Evolutionary conservation across 2,113 vertebrate species (phyloP).

Genomic region (Charadrius vociferus): DNA sequence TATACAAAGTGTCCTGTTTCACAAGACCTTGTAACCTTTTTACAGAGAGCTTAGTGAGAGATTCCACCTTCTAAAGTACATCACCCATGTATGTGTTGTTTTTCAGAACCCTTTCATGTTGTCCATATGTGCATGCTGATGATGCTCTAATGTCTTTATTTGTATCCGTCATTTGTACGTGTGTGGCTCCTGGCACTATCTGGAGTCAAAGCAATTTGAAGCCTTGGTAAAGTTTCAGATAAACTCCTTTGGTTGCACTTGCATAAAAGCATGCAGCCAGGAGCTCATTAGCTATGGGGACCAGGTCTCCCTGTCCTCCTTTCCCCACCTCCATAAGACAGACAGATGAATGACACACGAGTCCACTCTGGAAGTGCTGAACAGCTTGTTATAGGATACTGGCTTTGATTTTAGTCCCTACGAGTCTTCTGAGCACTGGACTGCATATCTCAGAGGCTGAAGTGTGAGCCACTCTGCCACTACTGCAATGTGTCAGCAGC

Average conservation of each 20-base stretch:
- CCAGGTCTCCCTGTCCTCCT: not conserved
- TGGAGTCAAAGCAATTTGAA: not conserved
- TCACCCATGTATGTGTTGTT: fast-evolving
- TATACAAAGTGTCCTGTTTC: too few species aligned
- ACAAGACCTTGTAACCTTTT: too few species aligned
- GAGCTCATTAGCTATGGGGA: not conserved
- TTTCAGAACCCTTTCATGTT: not conserved
- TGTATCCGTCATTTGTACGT: not conserved
- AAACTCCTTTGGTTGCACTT: not conserved
- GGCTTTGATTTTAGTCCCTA: not conserved
- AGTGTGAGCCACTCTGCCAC: not conserved
- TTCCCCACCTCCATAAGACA: not conserved
- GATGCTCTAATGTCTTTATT: not conserved
- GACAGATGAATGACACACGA: not conserved
- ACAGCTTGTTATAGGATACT: fast-evolving
- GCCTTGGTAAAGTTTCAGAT: not conserved
- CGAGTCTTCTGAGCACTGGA: fast-evolving
- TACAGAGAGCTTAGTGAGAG: too few species aligned
- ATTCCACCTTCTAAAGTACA: too few species aligned
- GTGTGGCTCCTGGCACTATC: not conserved
- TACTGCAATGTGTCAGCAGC: not conserved
- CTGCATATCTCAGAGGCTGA: fast-evolving
- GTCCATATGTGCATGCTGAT: not conserved
- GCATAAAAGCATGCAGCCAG: not conserved
- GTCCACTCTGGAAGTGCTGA: not conserved